Base-by-base conservation (phyloP, 2,113 vertebrate species). In the Cariama cristata region DNA sequence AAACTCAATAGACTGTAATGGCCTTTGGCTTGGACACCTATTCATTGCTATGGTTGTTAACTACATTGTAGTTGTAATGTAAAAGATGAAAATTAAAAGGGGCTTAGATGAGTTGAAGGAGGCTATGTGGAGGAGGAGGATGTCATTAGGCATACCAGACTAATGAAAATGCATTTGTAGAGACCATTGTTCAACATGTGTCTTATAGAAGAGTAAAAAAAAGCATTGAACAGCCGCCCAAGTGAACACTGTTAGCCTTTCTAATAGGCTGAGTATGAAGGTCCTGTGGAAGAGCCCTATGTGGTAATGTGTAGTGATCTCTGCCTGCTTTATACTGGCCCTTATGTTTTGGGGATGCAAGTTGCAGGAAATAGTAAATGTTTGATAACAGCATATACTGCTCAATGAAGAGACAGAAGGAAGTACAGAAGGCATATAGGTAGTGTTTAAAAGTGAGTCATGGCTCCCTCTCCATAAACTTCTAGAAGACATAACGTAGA, bases 401-500 rank as follows among this genome's bases (percentile, higher is more conserved):
- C 7, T 58, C 38, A 33, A 10, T 63, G 32, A 72, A 42, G 38
- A 55, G 47, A 69, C 4, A 82, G 40, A 67, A 50, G 56, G 23
- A 75, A 14, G 14, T 22, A 49, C 8, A 58, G n/a, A 62, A 58
- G 11, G 4, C 4, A 0, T 42, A 49, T 20, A 75, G 19, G 12
- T 79, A 28, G 52, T 9, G 14, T 55, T 77, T 44, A 19, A 26
- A 92, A 69, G 23, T 6, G 8, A 52, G 19, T 47, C 33, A 12
- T 16, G 28, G 9, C 12, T 88, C 20, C 9, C 11, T 40, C 24
- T 62, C 32, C 3, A 1, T 45, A 30, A 60, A 28, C 7, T 15
- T 26, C 2, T 44, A 33, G 45, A 50, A 79, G 6, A 35, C 0
- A 0, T 1, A 2, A 9, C 19, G 6, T 24, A 72, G 53, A 95